Evolutionary conservation across 1,140 invertebrate genomes (phyloP), one percentile per base, ranked within the genome.

Genomic region (Heterodera schachtii): DNA sequence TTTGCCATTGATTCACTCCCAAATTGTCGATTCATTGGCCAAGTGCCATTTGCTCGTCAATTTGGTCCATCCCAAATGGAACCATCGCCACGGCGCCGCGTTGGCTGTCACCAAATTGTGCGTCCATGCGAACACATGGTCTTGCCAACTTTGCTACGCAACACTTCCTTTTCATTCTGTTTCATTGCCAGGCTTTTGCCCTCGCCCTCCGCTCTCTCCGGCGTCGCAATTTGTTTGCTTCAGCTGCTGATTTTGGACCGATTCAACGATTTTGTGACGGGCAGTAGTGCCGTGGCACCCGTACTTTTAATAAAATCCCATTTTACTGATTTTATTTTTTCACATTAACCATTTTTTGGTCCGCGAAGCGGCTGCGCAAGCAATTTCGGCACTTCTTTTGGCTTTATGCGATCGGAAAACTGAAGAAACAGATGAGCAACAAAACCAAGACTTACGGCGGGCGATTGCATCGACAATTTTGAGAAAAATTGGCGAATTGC

Each of bases 211-310:
- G 52, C 76, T 21, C 47, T 67, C 4, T 41, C 69, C 19, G n/a
- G 7, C 6, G 7, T 47, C 9, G 46, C n/a, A 16, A 66, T 71
- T 80, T 57, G 70, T 11, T 70, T 85, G 66, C 21, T 85, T 60
- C 71, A 85, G 46, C 74, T 86, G 21, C 57, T 86, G 57, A 74
- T 79, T 16, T 73, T 86, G 67, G 85, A 86, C 67, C 71, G 85
- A 52, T 87, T 87, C 79, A 87, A 77, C 73, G 86, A 87, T 74
- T 87, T 88, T 71, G 86, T 87, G 3, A 85, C 83, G 0, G 86
- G 86, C 3, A 85, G 86, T n/a, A 87, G 82, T 71, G 87, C 85
- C n/a, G 85, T 88, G 57, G 86, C 86, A 19, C 86, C 86, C 11
- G 86, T 87, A 31, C 19, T 86, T 11, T 74, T 47, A 41, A 52